Conservation (phyloP, 2,888 invertebrate genomes). For the Macrosiphum euphorbiae region DNA sequence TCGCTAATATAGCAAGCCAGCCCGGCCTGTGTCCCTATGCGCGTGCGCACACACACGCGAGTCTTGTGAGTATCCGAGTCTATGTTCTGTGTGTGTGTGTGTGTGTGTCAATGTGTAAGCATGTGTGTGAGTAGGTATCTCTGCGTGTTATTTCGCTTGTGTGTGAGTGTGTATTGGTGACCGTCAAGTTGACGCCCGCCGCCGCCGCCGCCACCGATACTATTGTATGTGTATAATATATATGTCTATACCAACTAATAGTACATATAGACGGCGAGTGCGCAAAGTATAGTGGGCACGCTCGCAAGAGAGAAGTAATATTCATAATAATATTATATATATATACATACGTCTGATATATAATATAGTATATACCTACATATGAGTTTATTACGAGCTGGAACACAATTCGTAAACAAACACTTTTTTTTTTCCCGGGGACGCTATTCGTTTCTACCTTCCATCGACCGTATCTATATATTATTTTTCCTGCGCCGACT, state of each 20-base stretch:
- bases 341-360: background rate
- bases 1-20: slow-evolving; percentile 24
- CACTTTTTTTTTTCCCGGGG: background rate
- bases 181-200: slow-evolving; percentile 42
- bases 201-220: background rate
- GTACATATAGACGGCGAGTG: background rate
- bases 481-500: background rate
- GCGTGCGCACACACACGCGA: background rate
- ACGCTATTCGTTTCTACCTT: background rate
- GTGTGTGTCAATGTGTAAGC: background rate
- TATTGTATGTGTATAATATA: background rate
- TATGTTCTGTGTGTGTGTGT: too few relatives aligned
- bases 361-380: background rate
- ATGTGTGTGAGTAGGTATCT: background rate
- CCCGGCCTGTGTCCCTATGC: background rate
- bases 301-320: background rate
- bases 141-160: background rate
- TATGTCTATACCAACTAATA: background rate
- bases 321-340: background rate
- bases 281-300: background rate
- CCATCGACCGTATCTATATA: background rate
- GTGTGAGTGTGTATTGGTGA: slow-evolving; percentile 8
- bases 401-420: background rate
- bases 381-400: background rate
- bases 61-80: background rate